Evolutionary conservation across 2,797 vertebrate genomes (phyloP), one percentile per base, ranked within the genome.

Genomic region (Jordanella pulchra): DNA sequence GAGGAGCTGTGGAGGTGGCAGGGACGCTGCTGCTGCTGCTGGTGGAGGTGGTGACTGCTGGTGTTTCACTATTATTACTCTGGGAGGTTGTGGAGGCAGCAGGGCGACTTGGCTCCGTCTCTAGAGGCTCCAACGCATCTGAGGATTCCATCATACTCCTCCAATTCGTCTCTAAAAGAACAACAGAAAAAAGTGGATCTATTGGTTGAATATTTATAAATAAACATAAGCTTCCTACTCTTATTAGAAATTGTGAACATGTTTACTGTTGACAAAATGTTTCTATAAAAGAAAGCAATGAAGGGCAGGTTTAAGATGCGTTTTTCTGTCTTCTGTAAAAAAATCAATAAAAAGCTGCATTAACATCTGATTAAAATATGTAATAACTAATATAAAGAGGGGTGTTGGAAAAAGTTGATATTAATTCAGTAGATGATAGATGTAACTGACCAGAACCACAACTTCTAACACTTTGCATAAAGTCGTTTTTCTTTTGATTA

Each of bases 111-210:
- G 86, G 89, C 73, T 95, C 95, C 0, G 91, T 91, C 90, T 97
- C 97, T 10, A 91, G 93, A 0, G 95, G 90, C 91, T 99, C 98
- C 30, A 94, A 85, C 35, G 95, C 95, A 78, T 99, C 98, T 3
- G 96, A 96, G 48, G 92, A 95, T 92, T 99, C 98, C 78, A 99
- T 96, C 96, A 99, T 99, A 80, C 91, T 98, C 93, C 98, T 96
- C 97, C 97, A 99, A 85, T 99, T 98, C 39, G 97, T 99, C 92
- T 99, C 98, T 99, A 30, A 12, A 67, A 42, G 1, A 56, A 39
- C 35, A 39, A n/a, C n/a, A 39, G 12, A 7, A 44, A 17, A 45
- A 45, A 44, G 0, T 7, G 7, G 9, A 50, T 23, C 9, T 50
- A 50, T 51, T n/a, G 10, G 21, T n/a, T 51, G 21, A 39, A 61